Evolutionary conservation across 2,113 vertebrate species (phyloP), one percentile per base, ranked within the genome.

Genomic region (Cyprinodon brontotheroides): DNA sequence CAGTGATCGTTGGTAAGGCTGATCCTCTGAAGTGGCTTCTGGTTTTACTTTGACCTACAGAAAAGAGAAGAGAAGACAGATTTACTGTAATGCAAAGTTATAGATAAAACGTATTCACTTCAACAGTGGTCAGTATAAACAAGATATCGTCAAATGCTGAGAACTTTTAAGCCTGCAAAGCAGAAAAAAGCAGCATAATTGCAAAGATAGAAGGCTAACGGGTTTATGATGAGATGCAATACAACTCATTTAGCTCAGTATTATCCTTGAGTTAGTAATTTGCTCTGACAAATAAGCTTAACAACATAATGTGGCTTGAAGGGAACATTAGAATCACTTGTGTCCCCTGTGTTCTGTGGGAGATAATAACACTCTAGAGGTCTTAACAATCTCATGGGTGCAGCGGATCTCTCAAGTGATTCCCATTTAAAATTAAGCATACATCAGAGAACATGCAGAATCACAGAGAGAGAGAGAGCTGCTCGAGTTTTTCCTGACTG

Each of bases 41-140:
- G 77, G 76, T n/a, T 82, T 91, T 90, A 93, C 83, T 93, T 93
- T 63, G 92, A 90, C 92, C 92, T 93, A 87, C 15, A 36, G n/a
- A 22, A 72, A 75, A 60, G 41, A 66, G n/a, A 59, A 29, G 15
- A 76, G 13, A 68, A 61, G 66, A 64, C 3, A 39, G 1, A 39
- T 62, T 50, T 39, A 13, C 12, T 57, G 71, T 57, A 10, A 59
- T 43, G 45, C 37, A 71, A 40, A 71, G 61, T 71, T 41, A n/a
- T 48, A 17, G 7, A 17, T 36, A 53, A 63, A 65, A 73, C 48
- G 45, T 14, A 64, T 17, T 9, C 47, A 71, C 68, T 60, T 8
- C 61, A 79, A 61, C 5, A 15, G 37, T 14, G 14, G 47, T 65
- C 48, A 36, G 45, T 17, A 61, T 75, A 13, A 22, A 15, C 38